Conservation (phyloP, 2,113 vertebrate genomes). For the Hystrix brachyura region DNA sequence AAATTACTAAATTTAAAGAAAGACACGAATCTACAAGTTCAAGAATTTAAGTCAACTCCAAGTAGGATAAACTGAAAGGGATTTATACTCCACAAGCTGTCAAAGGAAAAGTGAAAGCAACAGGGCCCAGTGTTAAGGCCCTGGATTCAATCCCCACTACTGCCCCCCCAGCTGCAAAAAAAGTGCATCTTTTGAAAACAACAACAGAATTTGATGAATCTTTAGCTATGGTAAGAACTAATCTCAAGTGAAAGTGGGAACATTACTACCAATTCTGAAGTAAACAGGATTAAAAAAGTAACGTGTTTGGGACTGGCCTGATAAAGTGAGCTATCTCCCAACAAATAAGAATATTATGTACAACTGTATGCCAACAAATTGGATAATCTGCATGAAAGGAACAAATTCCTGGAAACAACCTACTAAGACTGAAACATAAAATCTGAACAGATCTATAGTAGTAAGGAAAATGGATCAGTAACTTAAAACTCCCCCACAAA, state of each 20-base stretch:
- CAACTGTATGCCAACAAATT: neutral
- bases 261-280: neutral
- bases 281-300: neutral
- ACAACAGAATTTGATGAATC: neutral
- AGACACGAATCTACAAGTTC: neutral
- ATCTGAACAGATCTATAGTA: neutral
- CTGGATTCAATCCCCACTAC: neutral
- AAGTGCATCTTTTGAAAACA: neutral
- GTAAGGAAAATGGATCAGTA: neutral
- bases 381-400: neutral
- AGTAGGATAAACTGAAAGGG: neutral
- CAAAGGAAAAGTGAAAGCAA: neutral
- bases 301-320: neutral
- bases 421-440: neutral
- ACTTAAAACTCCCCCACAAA: neutral
- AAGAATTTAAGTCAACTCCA: neutral
- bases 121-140: neutral
- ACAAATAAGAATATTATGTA: neutral
- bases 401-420: neutral
- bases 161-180: neutral
- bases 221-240: neutral
- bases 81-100: neutral
- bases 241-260: neutral
- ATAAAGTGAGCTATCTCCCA: neutral
- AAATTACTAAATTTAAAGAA: neutral